Percentiles rank a stretch among this genome's conserved stretches.
Conservation (phyloP, 2,797 vertebrate species). For the Peromyscus attwateri region DNA sequence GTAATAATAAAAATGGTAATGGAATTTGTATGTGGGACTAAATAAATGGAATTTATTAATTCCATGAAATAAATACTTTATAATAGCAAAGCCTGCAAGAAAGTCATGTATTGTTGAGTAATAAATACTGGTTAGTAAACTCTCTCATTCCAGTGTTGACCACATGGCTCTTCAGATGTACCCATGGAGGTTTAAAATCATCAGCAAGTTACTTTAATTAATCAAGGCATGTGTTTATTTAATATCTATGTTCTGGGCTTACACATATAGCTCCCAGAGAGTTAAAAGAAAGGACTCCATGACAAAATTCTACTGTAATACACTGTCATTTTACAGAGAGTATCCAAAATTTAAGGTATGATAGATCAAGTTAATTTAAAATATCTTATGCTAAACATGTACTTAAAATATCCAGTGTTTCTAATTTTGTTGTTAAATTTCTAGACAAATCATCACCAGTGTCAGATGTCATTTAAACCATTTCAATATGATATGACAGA, state of each 20-base stretch:
- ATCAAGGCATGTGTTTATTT: background rate
- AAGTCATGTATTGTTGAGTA: background rate
- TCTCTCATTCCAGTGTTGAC: background rate
- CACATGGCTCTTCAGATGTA: background rate
- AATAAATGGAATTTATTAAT: background rate
- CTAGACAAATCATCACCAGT: background rate
- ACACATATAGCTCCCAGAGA: background rate
- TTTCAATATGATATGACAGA: conserved; percentile 5
- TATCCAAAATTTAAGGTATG: conserved; percentile 11
- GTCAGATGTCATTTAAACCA: background rate
- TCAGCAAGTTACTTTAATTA: background rate
- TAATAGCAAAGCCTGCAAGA: background rate
- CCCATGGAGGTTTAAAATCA: background rate
- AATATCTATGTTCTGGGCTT: background rate
- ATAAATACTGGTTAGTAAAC: background rate
- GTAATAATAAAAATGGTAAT: background rate
- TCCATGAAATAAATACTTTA: background rate
- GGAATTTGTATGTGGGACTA: background rate
- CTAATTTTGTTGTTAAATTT: conserved; percentile 7
- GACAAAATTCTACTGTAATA: conserved; percentile 30
- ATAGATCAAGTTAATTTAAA: background rate
- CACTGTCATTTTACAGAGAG: conserved; percentile 27
- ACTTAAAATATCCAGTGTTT: background rate
- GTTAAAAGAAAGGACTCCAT: background rate
- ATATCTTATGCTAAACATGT: conserved; percentile 26